Percentiles rank a stretch among this genome's conserved stretches.
These are phyloP conservation scores for Lydus trimaculatus DNA, from an alignment of 2,888 invertebrate genomes.

Conservation along the genomic window DNA sequence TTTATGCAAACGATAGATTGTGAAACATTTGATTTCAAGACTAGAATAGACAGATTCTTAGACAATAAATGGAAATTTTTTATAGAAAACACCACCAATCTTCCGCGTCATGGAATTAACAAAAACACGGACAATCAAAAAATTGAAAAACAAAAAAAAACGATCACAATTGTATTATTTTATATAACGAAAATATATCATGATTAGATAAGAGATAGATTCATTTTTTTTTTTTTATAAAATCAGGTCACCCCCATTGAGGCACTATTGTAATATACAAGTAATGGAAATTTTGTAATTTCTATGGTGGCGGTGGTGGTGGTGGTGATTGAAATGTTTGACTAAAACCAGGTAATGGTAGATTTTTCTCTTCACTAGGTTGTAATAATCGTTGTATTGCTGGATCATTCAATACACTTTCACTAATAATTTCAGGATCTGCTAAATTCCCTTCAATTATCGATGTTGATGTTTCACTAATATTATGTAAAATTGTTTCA, in stretches of 20 bases:
- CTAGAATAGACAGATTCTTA: slow-evolving; percentile 11
- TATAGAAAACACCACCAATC: background rate
- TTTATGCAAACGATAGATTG: background rate
- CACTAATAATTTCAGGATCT: slow-evolving; percentile 37
- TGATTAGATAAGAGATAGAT: slow-evolving; percentile 7
- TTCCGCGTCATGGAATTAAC: slow-evolving; percentile 2
- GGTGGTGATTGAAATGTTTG: slow-evolving; percentile 62
- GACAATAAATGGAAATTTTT: background rate
- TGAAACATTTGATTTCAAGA: slow-evolving; percentile 12
- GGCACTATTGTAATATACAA: too few species aligned
- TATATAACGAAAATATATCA: background rate
- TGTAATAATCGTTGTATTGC: slow-evolving; percentile 48
- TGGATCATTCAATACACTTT: slow-evolving; percentile 46
- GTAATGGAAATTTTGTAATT: too few species aligned
- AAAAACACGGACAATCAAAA: background rate
- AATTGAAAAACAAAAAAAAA: background rate
- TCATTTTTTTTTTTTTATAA: background rate
- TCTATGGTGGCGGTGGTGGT: slow-evolving; percentile 40
- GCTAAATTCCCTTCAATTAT: slow-evolving; percentile 23
- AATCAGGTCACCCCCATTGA: background rate
- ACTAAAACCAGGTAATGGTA: slow-evolving; percentile 62
- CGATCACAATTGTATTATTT: background rate
- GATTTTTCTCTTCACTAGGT: slow-evolving; percentile 53
- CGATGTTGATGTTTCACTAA: slow-evolving; percentile 39
- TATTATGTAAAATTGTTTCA: slow-evolving; percentile 48